These are phyloP conservation scores for Bimastos eiseni DNA, from an alignment of 2,888 invertebrate genomes.

Conservation along the genomic window DNA sequence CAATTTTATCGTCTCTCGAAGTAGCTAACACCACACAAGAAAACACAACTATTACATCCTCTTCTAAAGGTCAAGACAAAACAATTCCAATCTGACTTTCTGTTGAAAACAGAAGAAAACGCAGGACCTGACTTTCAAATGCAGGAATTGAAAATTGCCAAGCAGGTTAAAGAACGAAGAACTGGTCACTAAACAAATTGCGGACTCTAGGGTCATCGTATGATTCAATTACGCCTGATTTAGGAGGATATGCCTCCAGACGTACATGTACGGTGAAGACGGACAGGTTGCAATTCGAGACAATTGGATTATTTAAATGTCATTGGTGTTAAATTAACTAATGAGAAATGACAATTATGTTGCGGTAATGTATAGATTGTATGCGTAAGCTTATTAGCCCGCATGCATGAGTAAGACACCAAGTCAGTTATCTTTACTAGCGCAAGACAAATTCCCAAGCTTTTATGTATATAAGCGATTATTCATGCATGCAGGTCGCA, in stretches of 20 bases:
- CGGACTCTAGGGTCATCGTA: neutral
- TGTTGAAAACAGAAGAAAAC: too few species aligned
- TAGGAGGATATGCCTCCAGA: neutral
- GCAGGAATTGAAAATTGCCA: neutral
- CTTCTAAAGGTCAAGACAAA: neutral
- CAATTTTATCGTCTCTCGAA: too few species aligned
- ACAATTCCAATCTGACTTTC: neutral
- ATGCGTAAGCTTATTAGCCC: neutral
- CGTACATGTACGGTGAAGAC: neutral
- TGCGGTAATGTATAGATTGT: too few species aligned
- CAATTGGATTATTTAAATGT: neutral
- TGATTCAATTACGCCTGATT: neutral
- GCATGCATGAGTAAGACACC: neutral
- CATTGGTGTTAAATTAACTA: neutral
- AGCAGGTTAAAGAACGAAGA: neutral
- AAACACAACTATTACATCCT: neutral
- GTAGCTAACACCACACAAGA: too few species aligned
- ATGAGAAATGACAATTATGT: neutral
- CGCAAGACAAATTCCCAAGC: too few species aligned
- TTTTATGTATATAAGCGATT: neutral
- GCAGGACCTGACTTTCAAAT: too few species aligned
- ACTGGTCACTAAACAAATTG: slow-evolving; percentile 2
- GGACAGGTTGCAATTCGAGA: neutral
- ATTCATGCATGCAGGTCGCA: neutral
- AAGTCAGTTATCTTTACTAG: too few species aligned